Conservation (phyloP, 2,113 vertebrate genomes). For the Heterochromis multidens region DNA sequence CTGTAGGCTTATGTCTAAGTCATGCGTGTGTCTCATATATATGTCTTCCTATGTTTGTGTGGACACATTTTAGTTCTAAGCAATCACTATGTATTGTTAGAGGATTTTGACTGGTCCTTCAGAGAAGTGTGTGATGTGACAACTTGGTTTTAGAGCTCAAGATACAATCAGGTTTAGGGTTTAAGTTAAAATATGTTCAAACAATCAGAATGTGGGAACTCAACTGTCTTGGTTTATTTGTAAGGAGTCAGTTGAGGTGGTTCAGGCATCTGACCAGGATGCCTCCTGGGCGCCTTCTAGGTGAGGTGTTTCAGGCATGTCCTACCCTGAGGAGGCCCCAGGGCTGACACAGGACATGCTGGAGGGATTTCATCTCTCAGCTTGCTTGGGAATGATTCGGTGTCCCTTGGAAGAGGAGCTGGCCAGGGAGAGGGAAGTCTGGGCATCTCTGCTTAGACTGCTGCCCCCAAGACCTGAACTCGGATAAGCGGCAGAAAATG, state of each 20-base stretch:
- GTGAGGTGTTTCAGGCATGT: neutral
- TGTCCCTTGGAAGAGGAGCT: neutral
- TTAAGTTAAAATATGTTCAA: neutral
- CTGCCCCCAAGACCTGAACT: neutral
- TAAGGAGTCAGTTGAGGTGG: neutral
- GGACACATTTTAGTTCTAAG: neutral
- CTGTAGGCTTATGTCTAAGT: neutral
- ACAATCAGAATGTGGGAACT: neutral
- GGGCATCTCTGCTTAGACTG: neutral
- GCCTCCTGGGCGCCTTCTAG: neutral
- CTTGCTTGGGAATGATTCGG: neutral
- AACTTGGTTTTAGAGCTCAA: neutral
- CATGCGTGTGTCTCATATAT: neutral
- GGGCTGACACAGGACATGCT: neutral
- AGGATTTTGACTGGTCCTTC: neutral
- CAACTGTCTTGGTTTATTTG: neutral
- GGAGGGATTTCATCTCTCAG: neutral
- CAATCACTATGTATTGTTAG: neutral
- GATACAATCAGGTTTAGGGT: neutral
- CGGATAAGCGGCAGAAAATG: neutral
- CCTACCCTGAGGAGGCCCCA: fast-evolving
- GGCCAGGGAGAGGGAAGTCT: fast-evolving
- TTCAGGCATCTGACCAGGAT: neutral
- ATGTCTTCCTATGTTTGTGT: neutral
- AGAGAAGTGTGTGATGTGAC: neutral